Base-by-base conservation (phyloP, 2,797 vertebrate genomes). In the Xerus rutilus region DNA sequence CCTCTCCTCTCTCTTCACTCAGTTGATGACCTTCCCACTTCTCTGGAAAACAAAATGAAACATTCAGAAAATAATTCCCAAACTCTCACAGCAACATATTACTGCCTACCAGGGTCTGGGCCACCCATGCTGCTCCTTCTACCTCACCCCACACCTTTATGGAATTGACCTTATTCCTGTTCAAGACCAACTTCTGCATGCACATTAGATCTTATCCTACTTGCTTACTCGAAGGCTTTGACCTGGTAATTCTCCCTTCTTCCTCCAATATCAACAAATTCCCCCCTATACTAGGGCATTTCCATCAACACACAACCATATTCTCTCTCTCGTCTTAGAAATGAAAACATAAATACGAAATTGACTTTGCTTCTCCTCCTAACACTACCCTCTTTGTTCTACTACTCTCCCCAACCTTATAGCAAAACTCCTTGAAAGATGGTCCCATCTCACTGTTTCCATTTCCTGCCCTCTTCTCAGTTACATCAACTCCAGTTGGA, bases 281-380 rank as follows among this genome's bases (percentile, higher is more conserved):
- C n/a, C 43, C 17, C 23, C 79, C 18, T 74, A 23, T 32, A 49
- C n/a, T 43, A 67, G 30, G 6, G 65, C 23, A 49, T 70, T 65
- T 57, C 47, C 59, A 57, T 15, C 12, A 76, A 57, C 10, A 52
- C 14, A 47, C 23, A 91, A 18, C 3, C 67, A 54, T 78, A 7
- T 73, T 82, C 4, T n/a, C 15, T 64, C 12, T 79, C 14, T 78
- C 64, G 72, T 67, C 45, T 89, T 93, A 52, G 82, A 95, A 95
- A 67, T 64, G 39, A 67, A 84, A 88, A 73, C 2, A 13, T 39
- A 67, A 69, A 65, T 12, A 72, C 13, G 35, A 62, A 85, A 88
- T 23, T n/a, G 67, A 67, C 7, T 69, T 76, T 62, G 45, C 17
- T 62, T 43, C 49, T 93, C 47, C 65, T 70, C 28, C 9, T 5